Base-by-base conservation (phyloP, 2,797 vertebrate genomes). In the Ceryle rudis region DNA sequence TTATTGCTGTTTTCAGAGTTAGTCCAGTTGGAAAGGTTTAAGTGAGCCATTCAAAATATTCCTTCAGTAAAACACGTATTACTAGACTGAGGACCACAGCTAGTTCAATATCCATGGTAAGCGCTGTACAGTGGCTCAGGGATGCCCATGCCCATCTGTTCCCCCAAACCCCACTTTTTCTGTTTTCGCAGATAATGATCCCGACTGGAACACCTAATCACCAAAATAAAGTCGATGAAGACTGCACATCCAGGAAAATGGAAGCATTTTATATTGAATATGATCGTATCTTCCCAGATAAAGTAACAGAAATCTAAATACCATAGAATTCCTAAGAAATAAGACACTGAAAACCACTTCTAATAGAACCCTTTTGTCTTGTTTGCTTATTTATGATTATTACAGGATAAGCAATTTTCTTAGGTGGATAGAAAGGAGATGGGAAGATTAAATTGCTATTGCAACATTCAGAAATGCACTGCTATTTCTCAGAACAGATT, bases 91-190 rank as follows among this genome's bases (percentile, higher is more conserved):
- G 81, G 47, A 58, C 16, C 17, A 57, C 49, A 73, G 28, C 13
- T 51, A 85, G 29, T 46, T 77, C 28, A 73, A 37, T 23, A 80
- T 6, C 11, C 26, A 33, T 10, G 6, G 10, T 42, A 61, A 64
- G 18, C 0, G 1, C 22, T 49, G 20, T 12, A 72, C 25, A 46
- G 16, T 3, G 31, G 14, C 58, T 70, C 46, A 77, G 46, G 17
- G 51, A 58, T 5, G 1, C 19, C 44, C 35, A 21, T 2, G 6
- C n/a, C 44, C 44, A 23, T 11, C n/a, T 2, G 0, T 31, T 65
- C 3, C 14, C 15, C 20, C 10, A 35, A 14, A 15, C 5, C 2
- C 4, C 0, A 1, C 6, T 67, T 74, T 51, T 19, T 51, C 3
- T 62, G 35, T 65, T 87, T 75, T 57, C 74, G 84, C 26, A 84